phyloP scores from a whole-genome alignment of 2,797 vertebrate species.

The Acanthurus lineatus region DNA sequence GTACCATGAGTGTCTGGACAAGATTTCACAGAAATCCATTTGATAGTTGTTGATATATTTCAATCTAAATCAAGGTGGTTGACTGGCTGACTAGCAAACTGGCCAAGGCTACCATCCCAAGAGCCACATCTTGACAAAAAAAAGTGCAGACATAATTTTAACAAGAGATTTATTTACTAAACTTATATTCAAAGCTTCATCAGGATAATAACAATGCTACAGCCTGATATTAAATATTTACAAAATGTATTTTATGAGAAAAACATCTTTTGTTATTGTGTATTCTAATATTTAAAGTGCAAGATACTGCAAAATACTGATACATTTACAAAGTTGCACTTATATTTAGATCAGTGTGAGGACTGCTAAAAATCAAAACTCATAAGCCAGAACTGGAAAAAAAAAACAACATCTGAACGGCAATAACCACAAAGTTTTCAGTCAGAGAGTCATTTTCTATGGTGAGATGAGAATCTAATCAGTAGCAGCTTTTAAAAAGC shows the following conservation, averaged over 20 bases:
- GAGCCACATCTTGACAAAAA: background rate
- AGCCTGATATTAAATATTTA: constrained; percentile 60
- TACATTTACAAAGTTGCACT: constrained; percentile 18
- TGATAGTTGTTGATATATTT: background rate
- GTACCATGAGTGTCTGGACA: background rate
- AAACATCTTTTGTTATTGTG: constrained; percentile 23
- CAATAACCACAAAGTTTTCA: constrained; percentile 32
- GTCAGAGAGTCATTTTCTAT: constrained; percentile 36
- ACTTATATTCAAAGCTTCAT: constrained; percentile 37
- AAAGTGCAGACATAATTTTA: background rate
- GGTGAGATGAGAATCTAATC: constrained; percentile 52
- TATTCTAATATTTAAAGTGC: constrained; percentile 69
- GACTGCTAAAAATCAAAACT: constrained; percentile 37
- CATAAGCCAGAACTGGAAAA: background rate
- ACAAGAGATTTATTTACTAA: constrained; percentile 16
- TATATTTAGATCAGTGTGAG: constrained; percentile 44
- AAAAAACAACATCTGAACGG: constrained; percentile 30
- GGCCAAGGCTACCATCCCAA: background rate
- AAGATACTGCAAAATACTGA: constrained; percentile 59
- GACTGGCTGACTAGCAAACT: background rate
- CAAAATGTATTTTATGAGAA: constrained; percentile 45
- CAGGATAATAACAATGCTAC: constrained; percentile 29
- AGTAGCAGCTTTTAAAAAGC: constrained; percentile 48
- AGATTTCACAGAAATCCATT: background rate
- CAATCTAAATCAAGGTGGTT: background rate